Percentiles rank a stretch among this genome's conserved stretches.
Conservation (phyloP, 2,888 invertebrate species). For the Adineta ricciae region DNA sequence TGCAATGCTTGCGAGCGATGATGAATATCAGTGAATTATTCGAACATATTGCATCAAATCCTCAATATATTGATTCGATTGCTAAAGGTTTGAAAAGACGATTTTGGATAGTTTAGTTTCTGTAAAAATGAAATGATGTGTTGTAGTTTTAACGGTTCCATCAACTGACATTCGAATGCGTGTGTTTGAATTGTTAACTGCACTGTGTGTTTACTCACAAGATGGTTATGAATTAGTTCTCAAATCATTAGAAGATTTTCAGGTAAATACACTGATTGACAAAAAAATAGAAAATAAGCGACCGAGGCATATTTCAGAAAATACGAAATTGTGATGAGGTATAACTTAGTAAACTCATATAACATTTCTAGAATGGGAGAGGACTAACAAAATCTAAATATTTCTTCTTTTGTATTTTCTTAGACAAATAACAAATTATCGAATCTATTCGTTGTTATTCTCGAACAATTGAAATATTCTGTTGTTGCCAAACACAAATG, state of each 20-base stretch:
- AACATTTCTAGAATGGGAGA: too few species aligned
- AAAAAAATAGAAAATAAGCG: too few species aligned
- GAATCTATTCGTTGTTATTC: not conserved
- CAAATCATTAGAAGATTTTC: not conserved
- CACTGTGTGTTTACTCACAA: not conserved
- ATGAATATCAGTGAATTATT: slow-evolving; percentile 12
- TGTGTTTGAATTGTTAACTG: slow-evolving; percentile 14
- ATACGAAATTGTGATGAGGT: not conserved
- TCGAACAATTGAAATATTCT: not conserved
- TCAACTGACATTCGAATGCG: slow-evolving; percentile 6
- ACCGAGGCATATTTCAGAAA: not conserved
- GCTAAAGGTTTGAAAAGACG: not conserved
- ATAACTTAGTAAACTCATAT: not conserved
- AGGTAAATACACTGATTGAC: not conserved
- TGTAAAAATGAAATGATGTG: not conserved
- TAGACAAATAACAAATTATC: not conserved
- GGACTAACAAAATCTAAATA: too few species aligned
- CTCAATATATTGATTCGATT: not conserved
- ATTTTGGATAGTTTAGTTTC: not conserved
- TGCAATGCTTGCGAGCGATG: slow-evolving; percentile 3
- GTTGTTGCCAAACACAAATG: not conserved
- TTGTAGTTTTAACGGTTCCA: slow-evolving; percentile 3
- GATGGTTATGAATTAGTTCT: not conserved
- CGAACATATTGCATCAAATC: slow-evolving; percentile 2
- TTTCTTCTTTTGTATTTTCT: not conserved